A percentile compares a stretch with the other conserved stretches of the same genome.
Evolutionary conservation across 2,888 invertebrate genomes (phyloP).

Genomic region (Tillus elongatus): DNA sequence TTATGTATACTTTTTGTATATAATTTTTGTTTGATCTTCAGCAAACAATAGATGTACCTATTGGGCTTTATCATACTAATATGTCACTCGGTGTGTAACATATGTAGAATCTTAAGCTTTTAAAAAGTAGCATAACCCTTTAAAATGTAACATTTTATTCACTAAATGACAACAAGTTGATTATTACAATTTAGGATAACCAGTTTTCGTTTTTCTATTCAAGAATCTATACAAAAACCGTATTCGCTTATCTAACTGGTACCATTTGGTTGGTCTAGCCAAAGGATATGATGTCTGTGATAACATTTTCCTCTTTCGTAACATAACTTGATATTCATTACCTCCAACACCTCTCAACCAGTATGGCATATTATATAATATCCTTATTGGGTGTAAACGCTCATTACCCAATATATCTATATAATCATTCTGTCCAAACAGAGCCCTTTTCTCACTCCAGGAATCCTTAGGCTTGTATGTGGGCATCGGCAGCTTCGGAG

Average conservation of each 20-base stretch:
- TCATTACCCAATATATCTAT: conserved; percentile 91
- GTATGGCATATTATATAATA: conserved; percentile 74
- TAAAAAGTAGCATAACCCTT: no score
- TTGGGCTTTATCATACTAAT: no score
- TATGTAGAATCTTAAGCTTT: no score
- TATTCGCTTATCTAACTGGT: conserved; percentile 63
- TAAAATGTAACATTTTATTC: no score
- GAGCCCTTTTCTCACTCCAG: conserved; percentile 69
- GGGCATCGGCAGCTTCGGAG: conserved; percentile 52
- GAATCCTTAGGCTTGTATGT: conserved; percentile 61
- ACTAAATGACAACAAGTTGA: no score
- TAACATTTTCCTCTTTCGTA: conserved; percentile 64
- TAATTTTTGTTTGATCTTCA: no score
- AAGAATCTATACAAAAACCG: conserved; percentile 65
- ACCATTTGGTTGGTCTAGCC: conserved; percentile 70
- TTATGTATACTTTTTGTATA: no score
- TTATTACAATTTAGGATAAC: conserved; percentile 31
- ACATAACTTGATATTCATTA: conserved; percentile 70
- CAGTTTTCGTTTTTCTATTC: conserved; percentile 72
- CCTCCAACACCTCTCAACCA: conserved; percentile 87
- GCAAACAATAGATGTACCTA: no score
- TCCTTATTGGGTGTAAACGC: conserved; percentile 67
- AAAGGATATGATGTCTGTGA: conserved; percentile 48
- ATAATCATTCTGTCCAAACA: conserved; percentile 95
- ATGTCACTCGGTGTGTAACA: no score